phyloP scores from a whole-genome alignment of 2,113 vertebrate genomes.

The Anguilla rostrata region DNA sequence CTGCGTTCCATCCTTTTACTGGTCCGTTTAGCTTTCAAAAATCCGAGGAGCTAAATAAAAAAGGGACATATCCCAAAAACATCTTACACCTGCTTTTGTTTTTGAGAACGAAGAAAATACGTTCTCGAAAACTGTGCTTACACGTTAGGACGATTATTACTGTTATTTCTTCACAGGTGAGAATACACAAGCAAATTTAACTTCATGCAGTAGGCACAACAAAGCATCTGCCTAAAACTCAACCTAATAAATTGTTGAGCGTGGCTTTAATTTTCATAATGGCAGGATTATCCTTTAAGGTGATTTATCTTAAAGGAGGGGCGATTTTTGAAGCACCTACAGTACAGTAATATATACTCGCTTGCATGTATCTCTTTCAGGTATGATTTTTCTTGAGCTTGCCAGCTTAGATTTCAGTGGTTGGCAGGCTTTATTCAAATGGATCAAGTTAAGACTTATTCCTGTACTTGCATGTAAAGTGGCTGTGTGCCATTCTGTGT shows the following conservation, averaged over 20 bases:
- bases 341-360: background rate
- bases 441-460: background rate
- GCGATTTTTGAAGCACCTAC: slow-evolving; percentile 20
- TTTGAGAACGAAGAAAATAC: background rate
- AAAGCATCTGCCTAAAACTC: background rate
- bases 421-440: background rate
- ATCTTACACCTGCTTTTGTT: background rate
- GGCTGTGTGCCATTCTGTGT: background rate
- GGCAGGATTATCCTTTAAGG: slow-evolving; percentile 39
- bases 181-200: background rate
- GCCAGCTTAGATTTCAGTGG: background rate
- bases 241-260: slow-evolving; percentile 23
- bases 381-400: background rate
- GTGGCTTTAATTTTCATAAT: slow-evolving; percentile 43
- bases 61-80: background rate
- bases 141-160: background rate
- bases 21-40: slow-evolving; percentile 16
- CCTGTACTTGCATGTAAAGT: background rate
- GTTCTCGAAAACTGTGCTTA: background rate
- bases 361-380: background rate
- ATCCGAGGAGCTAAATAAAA: background rate
- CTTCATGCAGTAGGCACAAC: background rate
- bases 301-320: slow-evolving; percentile 35
- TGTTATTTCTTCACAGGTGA: background rate
- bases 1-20: background rate